These are phyloP conservation scores for Halichondria panicea DNA, from an alignment of 37 sponge, comb jelly and placozoan genomes.

Conservation along the genomic window DNA sequence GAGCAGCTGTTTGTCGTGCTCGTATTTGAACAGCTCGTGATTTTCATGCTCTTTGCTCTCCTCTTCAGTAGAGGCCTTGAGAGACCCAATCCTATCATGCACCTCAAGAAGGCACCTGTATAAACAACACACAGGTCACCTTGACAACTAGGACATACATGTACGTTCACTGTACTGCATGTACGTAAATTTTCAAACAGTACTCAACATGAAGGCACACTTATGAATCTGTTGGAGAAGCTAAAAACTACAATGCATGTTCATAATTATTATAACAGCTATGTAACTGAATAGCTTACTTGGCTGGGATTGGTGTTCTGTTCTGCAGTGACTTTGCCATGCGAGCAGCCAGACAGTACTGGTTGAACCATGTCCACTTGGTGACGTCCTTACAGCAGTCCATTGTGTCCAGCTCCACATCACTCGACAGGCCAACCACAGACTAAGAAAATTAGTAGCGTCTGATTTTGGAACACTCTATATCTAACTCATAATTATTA, in stretches of 20 bases:
- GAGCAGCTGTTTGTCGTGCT: constrained; percentile 90
- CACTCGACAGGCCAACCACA: constrained; percentile 72
- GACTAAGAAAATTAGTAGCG: constrained; percentile 46
- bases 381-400: constrained; percentile 58
- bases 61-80: constrained; percentile 34
- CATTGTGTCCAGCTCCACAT: constrained; percentile 83
- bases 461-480: not conserved
- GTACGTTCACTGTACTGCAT: not conserved
- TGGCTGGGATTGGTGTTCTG: constrained; percentile 54
- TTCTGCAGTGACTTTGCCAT: constrained; percentile 72
- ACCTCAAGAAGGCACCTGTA: constrained; percentile 62
- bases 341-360: constrained; percentile 78
- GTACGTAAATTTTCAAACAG: too few species aligned
- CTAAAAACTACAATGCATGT: too few species aligned
- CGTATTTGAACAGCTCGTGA: constrained; percentile 61
- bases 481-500: not conserved
- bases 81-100: constrained; percentile 41
- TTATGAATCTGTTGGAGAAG: too few species aligned
- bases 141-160: not conserved
- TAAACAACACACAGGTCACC: not conserved
- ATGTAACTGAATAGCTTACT: constrained; percentile 25
- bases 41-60: constrained; percentile 14
- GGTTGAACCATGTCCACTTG: constrained; percentile 91
- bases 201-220: too few species aligned
- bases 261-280: too few species aligned